Evolutionary conservation across 2,888 invertebrate species (phyloP).

Genomic region (Dexiosoma caninum): DNA sequence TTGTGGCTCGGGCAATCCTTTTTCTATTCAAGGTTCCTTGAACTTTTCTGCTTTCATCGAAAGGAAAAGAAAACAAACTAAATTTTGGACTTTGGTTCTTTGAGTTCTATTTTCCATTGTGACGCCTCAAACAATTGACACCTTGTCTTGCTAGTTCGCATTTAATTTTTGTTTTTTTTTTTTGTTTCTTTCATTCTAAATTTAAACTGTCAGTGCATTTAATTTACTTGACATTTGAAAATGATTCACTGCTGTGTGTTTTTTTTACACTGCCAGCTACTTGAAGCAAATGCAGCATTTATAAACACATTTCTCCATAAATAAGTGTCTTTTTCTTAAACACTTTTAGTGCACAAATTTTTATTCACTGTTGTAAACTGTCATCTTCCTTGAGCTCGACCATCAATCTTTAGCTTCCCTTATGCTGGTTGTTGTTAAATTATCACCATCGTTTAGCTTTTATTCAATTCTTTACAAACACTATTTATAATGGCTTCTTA

Average conservation of each 20-base stretch:
- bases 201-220: constrained; percentile 50
- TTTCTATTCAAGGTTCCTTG: constrained; percentile 12
- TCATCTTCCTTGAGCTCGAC: constrained; percentile 40
- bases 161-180: constrained; percentile 5
- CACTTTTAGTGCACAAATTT: background rate
- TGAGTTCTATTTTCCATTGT: background rate
- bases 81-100: background rate
- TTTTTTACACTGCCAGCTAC: constrained; percentile 11
- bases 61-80: background rate
- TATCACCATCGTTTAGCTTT: constrained; percentile 35
- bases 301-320: constrained; percentile 36
- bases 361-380: constrained; percentile 39
- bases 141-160: constrained; percentile 54
- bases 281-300: constrained; percentile 53
- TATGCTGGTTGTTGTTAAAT: constrained; percentile 41
- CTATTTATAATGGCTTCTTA: constrained; percentile 45
- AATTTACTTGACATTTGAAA: constrained; percentile 47
- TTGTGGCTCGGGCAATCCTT: background rate
- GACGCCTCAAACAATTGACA: constrained; percentile 60
- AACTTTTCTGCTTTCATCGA: background rate
- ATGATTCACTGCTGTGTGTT: constrained; percentile 44
- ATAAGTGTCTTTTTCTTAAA: background rate
- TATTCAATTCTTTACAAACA: background rate
- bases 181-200: constrained; percentile 28
- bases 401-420: constrained; percentile 46